phyloP scores from a whole-genome alignment of 2,888 invertebrate genomes.

The Phalangium opilio region DNA sequence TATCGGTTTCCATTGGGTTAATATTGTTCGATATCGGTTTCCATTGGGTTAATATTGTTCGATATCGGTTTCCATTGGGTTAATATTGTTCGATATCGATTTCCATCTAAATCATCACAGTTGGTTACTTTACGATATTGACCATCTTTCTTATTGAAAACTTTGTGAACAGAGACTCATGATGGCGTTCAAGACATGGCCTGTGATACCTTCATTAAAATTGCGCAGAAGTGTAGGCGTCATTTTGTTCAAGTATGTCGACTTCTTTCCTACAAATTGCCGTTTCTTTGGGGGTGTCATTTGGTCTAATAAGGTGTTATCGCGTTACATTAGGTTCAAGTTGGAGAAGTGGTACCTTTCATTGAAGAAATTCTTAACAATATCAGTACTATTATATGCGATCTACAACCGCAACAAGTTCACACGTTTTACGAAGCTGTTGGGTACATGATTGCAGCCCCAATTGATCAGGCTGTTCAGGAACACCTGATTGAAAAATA shows the following conservation, averaged over 20 bases:
- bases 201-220: constrained; percentile 99
- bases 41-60: no score
- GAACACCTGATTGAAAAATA: constrained; percentile 92
- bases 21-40: no score
- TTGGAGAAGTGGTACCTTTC: constrained; percentile 91
- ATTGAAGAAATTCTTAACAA: constrained; percentile 95
- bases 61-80: no score
- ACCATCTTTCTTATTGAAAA: background rate
- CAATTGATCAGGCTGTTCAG: constrained; percentile 75
- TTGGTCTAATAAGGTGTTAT: background rate
- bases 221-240: constrained; percentile 90
- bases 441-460: constrained; percentile 96
- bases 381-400: constrained; percentile 95
- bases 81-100: no score
- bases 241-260: constrained; percentile 65
- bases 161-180: constrained; percentile 60
- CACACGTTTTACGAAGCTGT: constrained; percentile 99
- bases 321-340: constrained; percentile 49
- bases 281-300: background rate
- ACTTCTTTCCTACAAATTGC: no score
- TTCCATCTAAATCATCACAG: no score
- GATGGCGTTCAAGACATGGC: constrained; percentile 99
- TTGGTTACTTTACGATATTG: background rate
- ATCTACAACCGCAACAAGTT: constrained; percentile 90
- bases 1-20: no score